A percentile compares a stretch with the other conserved stretches of the same genome.
Conservation (phyloP, 37 sponge, comb jelly and placozoan genomes). For the Cliona cf. orientalis region DNA sequence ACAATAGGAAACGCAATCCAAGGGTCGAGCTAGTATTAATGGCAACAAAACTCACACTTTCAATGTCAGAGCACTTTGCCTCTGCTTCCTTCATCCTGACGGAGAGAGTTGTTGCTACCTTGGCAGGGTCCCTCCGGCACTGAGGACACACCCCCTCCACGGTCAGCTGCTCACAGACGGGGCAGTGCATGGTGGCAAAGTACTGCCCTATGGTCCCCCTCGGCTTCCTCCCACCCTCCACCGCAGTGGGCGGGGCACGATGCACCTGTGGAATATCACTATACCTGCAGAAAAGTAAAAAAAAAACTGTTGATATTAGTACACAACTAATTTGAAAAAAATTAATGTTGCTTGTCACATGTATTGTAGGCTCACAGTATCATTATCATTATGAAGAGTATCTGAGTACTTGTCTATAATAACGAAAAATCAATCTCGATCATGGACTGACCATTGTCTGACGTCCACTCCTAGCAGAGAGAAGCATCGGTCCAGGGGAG, state of each 20-base stretch:
- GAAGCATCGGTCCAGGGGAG: conserved; percentile 84
- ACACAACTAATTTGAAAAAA: neutral
- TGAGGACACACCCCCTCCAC: conserved; percentile 55
- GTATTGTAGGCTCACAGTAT: no score
- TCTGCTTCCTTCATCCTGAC: neutral
- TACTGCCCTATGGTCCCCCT: conserved; percentile 80
- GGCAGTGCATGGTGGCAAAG: conserved; percentile 81
- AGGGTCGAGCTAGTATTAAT: neutral
- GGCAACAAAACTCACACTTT: neutral
- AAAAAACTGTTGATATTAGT: no score
- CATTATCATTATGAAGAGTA: no score
- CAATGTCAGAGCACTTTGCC: neutral
- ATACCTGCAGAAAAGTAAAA: no score
- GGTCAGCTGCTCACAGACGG: conserved; percentile 76
- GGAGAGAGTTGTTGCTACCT: conserved; percentile 32
- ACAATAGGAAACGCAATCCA: neutral
- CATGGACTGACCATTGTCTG: conserved; percentile 54
- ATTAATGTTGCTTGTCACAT: neutral
- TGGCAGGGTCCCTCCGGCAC: conserved; percentile 60
- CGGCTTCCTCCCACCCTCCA: neutral
- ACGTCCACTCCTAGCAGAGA: conserved; percentile 88
- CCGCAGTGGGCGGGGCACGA: neutral
- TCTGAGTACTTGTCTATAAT: no score
- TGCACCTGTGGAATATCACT: conserved; percentile 46
- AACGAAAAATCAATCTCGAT: neutral